phyloP scores from a whole-genome alignment of 1,140 invertebrate species.

The Zaprionus camerounensis region DNA sequence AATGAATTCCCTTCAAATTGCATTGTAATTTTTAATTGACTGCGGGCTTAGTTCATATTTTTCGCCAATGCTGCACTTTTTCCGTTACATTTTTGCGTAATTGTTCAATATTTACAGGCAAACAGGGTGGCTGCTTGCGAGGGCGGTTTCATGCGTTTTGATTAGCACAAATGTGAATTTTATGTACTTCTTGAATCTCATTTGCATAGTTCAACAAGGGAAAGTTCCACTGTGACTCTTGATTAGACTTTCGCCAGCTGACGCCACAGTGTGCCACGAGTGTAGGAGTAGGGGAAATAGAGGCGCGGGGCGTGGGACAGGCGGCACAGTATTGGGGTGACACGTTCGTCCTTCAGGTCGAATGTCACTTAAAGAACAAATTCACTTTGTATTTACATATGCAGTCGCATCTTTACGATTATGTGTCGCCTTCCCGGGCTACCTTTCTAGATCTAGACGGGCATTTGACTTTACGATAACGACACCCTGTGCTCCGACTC shows the following conservation, averaged over 20 bases:
- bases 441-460: constrained; percentile 13
- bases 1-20: not conserved
- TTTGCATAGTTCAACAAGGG: constrained; percentile 16
- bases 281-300: not conserved
- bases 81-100: constrained; percentile 41
- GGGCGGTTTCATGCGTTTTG: not conserved
- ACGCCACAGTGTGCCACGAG: not conserved
- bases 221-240: constrained; percentile 3
- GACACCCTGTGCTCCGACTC: constrained; percentile 44
- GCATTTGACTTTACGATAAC: constrained; percentile 49
- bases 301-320: not conserved
- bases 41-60: constrained; percentile 17
- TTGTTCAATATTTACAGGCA: constrained; percentile 52
- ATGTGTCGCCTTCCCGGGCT: constrained; percentile 1
- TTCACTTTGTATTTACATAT: constrained; percentile 48
- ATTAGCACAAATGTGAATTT: constrained; percentile 16
- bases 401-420: constrained; percentile 38
- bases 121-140: constrained; percentile 35
- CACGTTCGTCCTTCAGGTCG: constrained; percentile 13
- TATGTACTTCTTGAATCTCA: not conserved
- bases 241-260: constrained; percentile 41
- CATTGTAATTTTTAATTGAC: constrained; percentile 24
- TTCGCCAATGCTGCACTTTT: constrained; percentile 13
- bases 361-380: constrained; percentile 31
- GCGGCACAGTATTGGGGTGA: not conserved